Evolutionary conservation across 2,888 invertebrate genomes (phyloP).

Genomic region (Camponotus fellah): DNA sequence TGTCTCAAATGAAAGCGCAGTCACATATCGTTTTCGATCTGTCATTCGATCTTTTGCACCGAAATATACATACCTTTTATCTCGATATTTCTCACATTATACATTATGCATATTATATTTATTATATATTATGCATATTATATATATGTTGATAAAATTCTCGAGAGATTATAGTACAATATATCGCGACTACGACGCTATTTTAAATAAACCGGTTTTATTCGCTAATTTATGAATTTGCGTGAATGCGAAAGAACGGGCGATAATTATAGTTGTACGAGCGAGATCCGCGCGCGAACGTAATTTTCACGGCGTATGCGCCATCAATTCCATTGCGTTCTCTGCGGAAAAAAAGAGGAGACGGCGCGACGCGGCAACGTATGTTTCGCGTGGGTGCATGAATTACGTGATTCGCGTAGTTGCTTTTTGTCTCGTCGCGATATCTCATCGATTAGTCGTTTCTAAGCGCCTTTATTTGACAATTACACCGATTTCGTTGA

Average conservation of each 20-base stretch:
- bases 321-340: not conserved
- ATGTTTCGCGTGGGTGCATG: conserved; percentile 18
- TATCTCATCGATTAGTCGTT: conserved; percentile 18
- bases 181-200: not conserved
- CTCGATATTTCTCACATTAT: not conserved
- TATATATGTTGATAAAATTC: not conserved
- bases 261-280: conserved; percentile 22
- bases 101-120: not conserved
- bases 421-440: conserved; percentile 20
- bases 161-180: not conserved
- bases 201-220: conserved; percentile 22
- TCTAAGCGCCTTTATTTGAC: conserved; percentile 8
- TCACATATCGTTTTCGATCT: not conserved
- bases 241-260: conserved; percentile 11
- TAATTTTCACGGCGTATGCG: conserved; percentile 11
- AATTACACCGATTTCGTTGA: not conserved
- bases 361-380: conserved; percentile 15
- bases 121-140: not conserved
- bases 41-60: not conserved
- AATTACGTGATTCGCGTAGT: conserved; percentile 15
- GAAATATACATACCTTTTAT: not conserved
- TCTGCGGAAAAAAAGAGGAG: conserved; percentile 2
- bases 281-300: conserved; percentile 10
- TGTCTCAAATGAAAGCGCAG: not conserved
- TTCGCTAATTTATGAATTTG: conserved; percentile 35